Percentiles rank a stretch among this genome's conserved stretches.
These are phyloP conservation scores for Eurypyga helias DNA, from an alignment of 2,113 vertebrate species.

Conservation along the genomic window DNA sequence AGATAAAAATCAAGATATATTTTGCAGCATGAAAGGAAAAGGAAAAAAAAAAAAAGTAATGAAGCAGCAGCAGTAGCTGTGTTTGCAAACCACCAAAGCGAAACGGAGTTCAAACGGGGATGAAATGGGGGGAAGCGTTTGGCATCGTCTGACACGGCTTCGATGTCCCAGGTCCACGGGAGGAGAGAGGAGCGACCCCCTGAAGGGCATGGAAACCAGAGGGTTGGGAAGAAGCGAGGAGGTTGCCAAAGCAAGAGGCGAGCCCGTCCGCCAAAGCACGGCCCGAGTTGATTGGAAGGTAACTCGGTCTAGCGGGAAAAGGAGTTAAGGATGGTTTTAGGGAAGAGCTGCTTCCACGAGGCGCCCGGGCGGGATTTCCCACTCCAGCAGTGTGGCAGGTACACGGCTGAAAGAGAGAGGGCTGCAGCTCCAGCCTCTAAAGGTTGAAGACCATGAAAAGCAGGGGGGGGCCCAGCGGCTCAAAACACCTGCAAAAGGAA, in stretches of 20 bases:
- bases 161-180: constrained; percentile 3
- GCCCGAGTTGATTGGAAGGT: constrained; percentile 53
- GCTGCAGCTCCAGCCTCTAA: constrained; percentile 65
- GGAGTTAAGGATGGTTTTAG: constrained; percentile 61
- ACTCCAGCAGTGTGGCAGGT: constrained; percentile 56
- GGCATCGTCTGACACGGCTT: constrained; percentile 40
- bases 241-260: constrained; percentile 57
- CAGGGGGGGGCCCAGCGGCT: constrained; percentile 26
- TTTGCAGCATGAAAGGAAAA: constrained; percentile 41
- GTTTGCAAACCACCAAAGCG: constrained; percentile 63
- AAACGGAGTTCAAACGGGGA: constrained; percentile 48
- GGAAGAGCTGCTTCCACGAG: constrained; percentile 62
- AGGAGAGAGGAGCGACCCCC: constrained; percentile 20
- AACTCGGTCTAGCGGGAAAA: constrained; percentile 61
- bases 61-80: constrained; percentile 19
- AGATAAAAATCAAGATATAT: constrained; percentile 64
- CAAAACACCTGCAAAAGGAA: constrained; percentile 72
- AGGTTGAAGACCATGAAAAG: constrained; percentile 66
- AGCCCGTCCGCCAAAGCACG: constrained; percentile 51
- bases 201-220: constrained; percentile 58
- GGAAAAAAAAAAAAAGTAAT: background rate
- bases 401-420: constrained; percentile 63
- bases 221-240: constrained; percentile 66
- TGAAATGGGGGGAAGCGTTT: constrained; percentile 53
- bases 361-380: constrained; percentile 62